Evolutionary conservation across 2,797 vertebrate genomes (phyloP).

Genomic region (Mustela erminea): DNA sequence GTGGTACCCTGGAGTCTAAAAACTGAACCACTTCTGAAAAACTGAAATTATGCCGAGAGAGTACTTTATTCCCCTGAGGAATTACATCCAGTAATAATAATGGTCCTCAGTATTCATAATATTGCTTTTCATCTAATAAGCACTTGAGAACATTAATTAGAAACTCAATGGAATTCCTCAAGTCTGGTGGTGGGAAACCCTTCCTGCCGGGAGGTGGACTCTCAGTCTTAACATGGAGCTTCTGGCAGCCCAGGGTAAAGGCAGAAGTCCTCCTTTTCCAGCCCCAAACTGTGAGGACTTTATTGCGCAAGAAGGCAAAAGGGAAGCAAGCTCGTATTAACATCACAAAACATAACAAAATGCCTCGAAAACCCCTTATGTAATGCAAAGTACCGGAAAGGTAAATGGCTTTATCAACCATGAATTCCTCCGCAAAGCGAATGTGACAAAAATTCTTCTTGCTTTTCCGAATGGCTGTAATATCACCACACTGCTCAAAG

Average conservation of each 20-base stretch:
- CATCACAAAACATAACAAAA: conserved; percentile 83
- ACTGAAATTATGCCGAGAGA: conserved; percentile 43
- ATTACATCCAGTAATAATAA: conserved; percentile 69
- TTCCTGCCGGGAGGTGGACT: not conserved
- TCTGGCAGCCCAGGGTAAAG: not conserved
- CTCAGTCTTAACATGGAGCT: not conserved
- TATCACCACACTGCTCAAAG: conserved; percentile 94
- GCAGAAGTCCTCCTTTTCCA: not conserved
- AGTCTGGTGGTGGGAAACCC: conserved; percentile 64
- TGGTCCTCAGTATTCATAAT: conserved; percentile 69
- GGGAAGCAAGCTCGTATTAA: conserved; percentile 78
- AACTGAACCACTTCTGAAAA: conserved; percentile 60
- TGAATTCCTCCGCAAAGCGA: conserved; percentile 94
- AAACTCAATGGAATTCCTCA: conserved; percentile 62
- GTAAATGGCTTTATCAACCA: conserved; percentile 96
- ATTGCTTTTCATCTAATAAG: conserved; percentile 72
- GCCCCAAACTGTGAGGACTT: conserved; percentile 27
- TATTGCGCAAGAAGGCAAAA: conserved; percentile 75
- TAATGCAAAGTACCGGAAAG: conserved; percentile 91
- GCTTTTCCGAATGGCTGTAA: conserved; percentile 94
- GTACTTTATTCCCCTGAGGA: conserved; percentile 39
- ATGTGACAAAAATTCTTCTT: conserved; percentile 97
- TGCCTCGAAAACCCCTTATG: conserved; percentile 78
- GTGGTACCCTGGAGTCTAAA: not conserved
- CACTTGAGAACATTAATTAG: conserved; percentile 75